Evolutionary conservation across 2,113 vertebrate genomes (phyloP), one percentile per base, ranked within the genome.

Genomic region (Nettapus auritus): DNA sequence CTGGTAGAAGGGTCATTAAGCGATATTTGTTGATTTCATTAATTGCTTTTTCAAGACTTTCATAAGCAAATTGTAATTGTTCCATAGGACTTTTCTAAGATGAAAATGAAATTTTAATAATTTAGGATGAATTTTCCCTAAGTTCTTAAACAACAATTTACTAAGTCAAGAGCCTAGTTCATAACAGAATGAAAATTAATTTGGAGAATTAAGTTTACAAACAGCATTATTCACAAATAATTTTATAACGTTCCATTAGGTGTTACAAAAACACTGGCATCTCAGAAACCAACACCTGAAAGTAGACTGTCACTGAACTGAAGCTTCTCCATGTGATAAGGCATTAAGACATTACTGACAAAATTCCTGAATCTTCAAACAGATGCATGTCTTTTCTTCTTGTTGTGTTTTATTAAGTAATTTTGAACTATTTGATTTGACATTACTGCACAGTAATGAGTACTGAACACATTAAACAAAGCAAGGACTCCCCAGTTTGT

Each of bases 21-120:
- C 67, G 94, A 88, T 70, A 97, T 36, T 82, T 89, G 50, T 97
- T 97, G 74, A 99, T 93, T 92, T 73, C 94, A 74, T 93, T 73
- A 50, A 99, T 97, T 71, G 98, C 97, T 85, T 96, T 98, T 50
- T 98, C 97, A n/a, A 98, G 97, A 82, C 98, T 93, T 89, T 98
- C 94, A 96, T 98, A 98, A 67, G 97, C 98, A 93, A 97, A 96
- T 78, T 97, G 88, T 63, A 99, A 96, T 90, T 98, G 97, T 76
- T 98, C 98, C 75, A 29, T 33, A 10, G 96, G 93, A 15, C 96
- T 96, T 95, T 94, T 98, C 99, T 99, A 91, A 94, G 97, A 96
- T 63, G 22, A 92, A 97, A 96, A 88, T 33, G 86, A 42, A 1
- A 33, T 62, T 75, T 91, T 69, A 38, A 80, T 77, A 62, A 68